Evolutionary conservation across 2,888 invertebrate species (phyloP).

Genomic region (Zhuqinia jingwanae): DNA sequence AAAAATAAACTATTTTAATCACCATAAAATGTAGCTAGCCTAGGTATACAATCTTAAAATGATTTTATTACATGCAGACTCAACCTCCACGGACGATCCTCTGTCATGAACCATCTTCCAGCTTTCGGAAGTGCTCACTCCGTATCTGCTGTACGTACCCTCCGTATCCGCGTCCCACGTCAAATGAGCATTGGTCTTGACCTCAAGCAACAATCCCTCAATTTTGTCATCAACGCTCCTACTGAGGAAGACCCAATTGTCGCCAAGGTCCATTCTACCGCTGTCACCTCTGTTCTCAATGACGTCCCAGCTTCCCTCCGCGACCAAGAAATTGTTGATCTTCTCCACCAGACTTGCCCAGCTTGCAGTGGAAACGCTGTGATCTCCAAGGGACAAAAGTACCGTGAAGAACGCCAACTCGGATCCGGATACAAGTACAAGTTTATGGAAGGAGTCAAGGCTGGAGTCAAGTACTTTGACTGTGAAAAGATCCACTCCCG

Average conservation of each 20-base stretch:
- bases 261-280: constrained; percentile 76
- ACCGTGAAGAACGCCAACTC: constrained; percentile 76
- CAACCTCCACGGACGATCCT: constrained; percentile 73
- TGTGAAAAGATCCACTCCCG: constrained; percentile 78
- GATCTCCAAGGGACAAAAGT: constrained; percentile 78
- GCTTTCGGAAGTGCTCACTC: constrained; percentile 76
- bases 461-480: constrained; percentile 78
- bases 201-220: constrained; percentile 75
- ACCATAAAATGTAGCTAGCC: neutral
- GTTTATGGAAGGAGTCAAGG: constrained; percentile 77
- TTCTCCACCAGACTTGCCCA: constrained; percentile 77
- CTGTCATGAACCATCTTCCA: constrained; percentile 77
- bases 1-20: too few relatives aligned
- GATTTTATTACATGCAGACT: neutral
- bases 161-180: constrained; percentile 76
- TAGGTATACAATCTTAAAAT: constrained; percentile 9
- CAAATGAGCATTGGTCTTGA: constrained; percentile 76
- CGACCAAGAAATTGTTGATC: constrained; percentile 69
- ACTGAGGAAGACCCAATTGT: constrained; percentile 77
- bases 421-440: constrained; percentile 78
- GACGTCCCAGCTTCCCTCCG: constrained; percentile 74
- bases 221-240: constrained; percentile 74
- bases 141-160: constrained; percentile 75
- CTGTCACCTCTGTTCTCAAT: constrained; percentile 71
- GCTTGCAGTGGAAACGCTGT: constrained; percentile 70